Evolutionary conservation across 2,113 vertebrate species (phyloP).

Genomic region (Protomyctophum bolini): DNA sequence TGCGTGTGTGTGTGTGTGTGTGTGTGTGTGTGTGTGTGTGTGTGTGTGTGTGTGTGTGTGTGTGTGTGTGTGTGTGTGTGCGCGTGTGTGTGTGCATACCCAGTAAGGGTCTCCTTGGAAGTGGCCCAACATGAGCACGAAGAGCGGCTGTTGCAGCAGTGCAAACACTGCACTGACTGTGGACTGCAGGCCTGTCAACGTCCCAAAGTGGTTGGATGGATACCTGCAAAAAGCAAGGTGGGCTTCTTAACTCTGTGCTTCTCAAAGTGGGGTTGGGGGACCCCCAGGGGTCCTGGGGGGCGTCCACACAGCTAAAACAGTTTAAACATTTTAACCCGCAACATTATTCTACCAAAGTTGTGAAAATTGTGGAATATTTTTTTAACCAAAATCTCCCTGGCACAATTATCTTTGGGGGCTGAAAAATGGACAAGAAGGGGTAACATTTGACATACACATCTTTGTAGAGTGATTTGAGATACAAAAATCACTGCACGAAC

Average conservation of each 20-base stretch:
- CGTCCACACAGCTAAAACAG: too few species aligned
- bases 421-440: too few species aligned
- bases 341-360: too few species aligned
- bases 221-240: conserved; percentile 69
- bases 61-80: conserved; percentile 6
- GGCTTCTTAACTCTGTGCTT: neutral
- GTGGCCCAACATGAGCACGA: conserved; percentile 81
- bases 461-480: too few species aligned
- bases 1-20: neutral
- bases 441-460: too few species aligned
- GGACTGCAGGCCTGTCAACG: conserved; percentile 87
- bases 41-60: conserved; percentile 1
- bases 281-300: neutral
- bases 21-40: conserved; percentile 1
- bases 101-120: conserved; percentile 84
- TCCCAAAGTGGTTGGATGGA: conserved; percentile 87
- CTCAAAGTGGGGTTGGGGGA: neutral
- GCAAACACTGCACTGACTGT: conserved; percentile 85
- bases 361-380: too few species aligned
- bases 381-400: too few species aligned
- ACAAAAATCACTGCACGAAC: too few species aligned
- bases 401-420: too few species aligned
- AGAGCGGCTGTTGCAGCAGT: conserved; percentile 85
- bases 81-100: conserved; percentile 68
- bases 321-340: too few species aligned